Evolutionary conservation across 2,888 invertebrate species (phyloP).

Genomic region (Thereva unica): DNA sequence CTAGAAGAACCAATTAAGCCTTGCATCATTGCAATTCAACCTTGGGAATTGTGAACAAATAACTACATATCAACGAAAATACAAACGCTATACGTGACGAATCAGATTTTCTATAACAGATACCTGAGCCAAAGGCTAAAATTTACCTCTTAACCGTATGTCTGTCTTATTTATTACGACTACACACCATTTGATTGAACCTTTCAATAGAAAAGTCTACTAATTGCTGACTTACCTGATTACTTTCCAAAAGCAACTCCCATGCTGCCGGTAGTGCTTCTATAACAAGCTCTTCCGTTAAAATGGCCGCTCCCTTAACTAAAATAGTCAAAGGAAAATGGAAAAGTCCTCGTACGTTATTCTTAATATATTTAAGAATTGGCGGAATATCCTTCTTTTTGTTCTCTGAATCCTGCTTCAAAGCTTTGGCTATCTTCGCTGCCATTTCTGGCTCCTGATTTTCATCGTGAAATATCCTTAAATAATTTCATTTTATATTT

Average conservation of each 20-base stretch:
- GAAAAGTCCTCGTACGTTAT: constrained; percentile 82
- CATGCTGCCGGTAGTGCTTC: constrained; percentile 92
- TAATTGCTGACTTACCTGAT: constrained; percentile 54
- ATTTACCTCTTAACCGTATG: neutral
- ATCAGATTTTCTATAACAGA: neutral
- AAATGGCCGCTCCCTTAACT: constrained; percentile 86
- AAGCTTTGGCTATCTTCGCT: constrained; percentile 52
- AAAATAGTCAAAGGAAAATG: constrained; percentile 86
- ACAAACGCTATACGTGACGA: neutral
- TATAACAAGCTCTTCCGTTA: constrained; percentile 83
- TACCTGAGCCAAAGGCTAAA: neutral
- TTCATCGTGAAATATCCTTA: constrained; percentile 49
- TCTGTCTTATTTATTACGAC: neutral
- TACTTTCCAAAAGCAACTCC: constrained; percentile 92
- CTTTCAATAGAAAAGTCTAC: neutral
- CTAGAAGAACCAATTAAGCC: too few species aligned
- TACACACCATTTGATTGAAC: too few species aligned
- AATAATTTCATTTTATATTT: neutral
- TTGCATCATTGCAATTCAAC: too few species aligned
- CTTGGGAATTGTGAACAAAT: too few species aligned
- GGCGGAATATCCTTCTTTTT: constrained; percentile 67
- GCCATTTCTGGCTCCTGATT: constrained; percentile 54
- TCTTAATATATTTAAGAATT: constrained; percentile 79
- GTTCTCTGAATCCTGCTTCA: constrained; percentile 57
- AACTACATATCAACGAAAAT: too few species aligned